Evolutionary conservation across 2,797 vertebrate species (phyloP).

Genomic region (Tarsius wallacei): DNA sequence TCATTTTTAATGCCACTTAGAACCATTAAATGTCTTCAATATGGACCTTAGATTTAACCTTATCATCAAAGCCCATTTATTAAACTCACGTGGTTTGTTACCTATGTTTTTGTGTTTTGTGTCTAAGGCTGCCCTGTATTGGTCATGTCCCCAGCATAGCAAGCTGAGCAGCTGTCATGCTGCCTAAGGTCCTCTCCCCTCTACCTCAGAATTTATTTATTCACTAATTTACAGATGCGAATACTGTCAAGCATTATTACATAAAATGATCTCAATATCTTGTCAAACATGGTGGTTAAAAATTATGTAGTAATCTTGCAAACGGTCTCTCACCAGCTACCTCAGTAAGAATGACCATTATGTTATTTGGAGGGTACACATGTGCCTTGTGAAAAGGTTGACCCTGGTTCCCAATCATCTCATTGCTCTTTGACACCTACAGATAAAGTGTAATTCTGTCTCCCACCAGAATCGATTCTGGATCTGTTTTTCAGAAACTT

Average conservation of each 20-base stretch:
- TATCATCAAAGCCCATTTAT: slow-evolving; percentile 33
- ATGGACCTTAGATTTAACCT: neutral
- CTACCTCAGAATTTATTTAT: slow-evolving; percentile 25
- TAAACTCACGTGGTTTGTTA: neutral
- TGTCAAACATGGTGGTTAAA: neutral
- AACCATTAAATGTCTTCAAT: slow-evolving; percentile 6
- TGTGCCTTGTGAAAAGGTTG: neutral
- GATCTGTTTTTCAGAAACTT: slow-evolving; percentile 25
- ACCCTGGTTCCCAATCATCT: neutral
- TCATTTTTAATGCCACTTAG: slow-evolving; percentile 23
- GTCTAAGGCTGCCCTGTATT: neutral
- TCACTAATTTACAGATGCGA: slow-evolving; percentile 29
- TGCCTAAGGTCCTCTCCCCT: neutral
- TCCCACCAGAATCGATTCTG: neutral
- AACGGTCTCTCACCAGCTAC: neutral
- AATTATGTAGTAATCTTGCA: neutral
- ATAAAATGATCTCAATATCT: neutral
- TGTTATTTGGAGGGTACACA: neutral
- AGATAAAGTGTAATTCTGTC: neutral
- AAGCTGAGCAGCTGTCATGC: neutral
- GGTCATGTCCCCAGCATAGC: neutral
- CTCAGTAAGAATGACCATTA: neutral
- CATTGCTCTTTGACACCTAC: neutral
- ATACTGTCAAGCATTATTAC: neutral
- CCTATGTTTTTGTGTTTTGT: neutral